phyloP scores from a whole-genome alignment of 2,888 invertebrate genomes.

The Alsophila aescularia region DNA sequence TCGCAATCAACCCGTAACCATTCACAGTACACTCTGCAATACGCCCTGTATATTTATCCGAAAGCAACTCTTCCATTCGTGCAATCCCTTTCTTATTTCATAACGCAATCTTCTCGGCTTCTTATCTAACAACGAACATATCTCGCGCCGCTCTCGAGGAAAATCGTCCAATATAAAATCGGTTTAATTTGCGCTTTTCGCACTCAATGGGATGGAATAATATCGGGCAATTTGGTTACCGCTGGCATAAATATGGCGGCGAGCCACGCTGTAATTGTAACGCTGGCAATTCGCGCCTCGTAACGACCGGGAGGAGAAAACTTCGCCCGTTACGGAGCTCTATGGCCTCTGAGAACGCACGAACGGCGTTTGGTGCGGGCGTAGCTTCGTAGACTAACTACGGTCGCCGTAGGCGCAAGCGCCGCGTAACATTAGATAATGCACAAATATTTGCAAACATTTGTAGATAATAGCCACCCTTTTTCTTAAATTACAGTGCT shows the following conservation, averaged over 20 bases:
- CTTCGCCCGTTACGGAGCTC: conserved; percentile 75
- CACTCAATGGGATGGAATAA: conserved; percentile 85
- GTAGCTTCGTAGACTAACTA: conserved; percentile 28
- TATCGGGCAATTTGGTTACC: conserved; percentile 85
- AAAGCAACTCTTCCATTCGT: conserved; percentile 77
- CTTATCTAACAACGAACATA: conserved; percentile 82
- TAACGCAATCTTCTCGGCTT: conserved; percentile 81
- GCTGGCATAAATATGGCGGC: conserved; percentile 83
- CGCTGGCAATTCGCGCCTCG: conserved; percentile 83
- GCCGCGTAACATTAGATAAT: conserved; percentile 13
- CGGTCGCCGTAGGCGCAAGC: conserved; percentile 32
- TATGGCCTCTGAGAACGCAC: conserved; percentile 53
- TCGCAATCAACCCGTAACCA: conserved; percentile 60
- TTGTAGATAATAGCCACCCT: no score
- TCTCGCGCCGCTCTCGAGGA: conserved; percentile 80
- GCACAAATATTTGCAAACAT: no score
- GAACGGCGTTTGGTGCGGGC: conserved; percentile 33
- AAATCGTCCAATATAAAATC: conserved; percentile 85
- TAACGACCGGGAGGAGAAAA: conserved; percentile 81
- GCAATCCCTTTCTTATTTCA: conserved; percentile 83
- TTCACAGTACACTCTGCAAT: conserved; percentile 34
- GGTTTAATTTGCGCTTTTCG: conserved; percentile 85
- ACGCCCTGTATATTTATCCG: conserved; percentile 57
- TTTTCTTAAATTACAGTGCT: no score
- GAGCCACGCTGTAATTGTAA: conserved; percentile 82